These are phyloP conservation scores for Hirudinaria manillensis DNA, from an alignment of 2,888 invertebrate species.

Conservation along the genomic window DNA sequence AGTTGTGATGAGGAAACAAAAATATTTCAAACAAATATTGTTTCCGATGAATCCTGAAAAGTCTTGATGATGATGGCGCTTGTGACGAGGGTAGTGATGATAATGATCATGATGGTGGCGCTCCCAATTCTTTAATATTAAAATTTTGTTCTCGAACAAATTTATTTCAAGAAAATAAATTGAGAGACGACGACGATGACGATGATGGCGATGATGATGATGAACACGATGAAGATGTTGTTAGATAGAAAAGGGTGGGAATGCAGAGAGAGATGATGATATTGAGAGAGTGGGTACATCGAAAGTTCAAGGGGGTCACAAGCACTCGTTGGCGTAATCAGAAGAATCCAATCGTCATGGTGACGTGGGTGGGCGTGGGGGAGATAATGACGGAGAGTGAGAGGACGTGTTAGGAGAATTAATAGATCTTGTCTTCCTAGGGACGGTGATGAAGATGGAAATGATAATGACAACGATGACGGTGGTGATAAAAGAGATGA, in stretches of 20 bases:
- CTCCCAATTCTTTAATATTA: too few relatives aligned
- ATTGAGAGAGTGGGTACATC: neutral
- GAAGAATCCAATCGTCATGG: conserved; percentile 15
- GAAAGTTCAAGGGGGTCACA: neutral
- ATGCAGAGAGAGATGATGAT: neutral
- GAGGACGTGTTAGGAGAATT: conserved; percentile 6
- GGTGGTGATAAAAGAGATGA: neutral
- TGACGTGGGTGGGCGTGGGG: neutral
- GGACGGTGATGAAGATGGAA: neutral
- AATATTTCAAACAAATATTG: too few relatives aligned
- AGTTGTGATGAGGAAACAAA: too few relatives aligned
- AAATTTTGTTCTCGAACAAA: too few relatives aligned
- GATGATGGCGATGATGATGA: neutral
- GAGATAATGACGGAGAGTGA: neutral
- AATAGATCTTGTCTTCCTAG: conserved; percentile 1
- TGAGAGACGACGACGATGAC: neutral
- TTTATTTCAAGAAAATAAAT: too few relatives aligned
- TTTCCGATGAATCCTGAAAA: too few relatives aligned
- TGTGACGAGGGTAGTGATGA: too few relatives aligned
- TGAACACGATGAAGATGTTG: neutral
- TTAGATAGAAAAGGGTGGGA: neutral
- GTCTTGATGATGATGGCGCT: too few relatives aligned
- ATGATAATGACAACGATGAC: neutral
- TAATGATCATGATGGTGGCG: too few relatives aligned
- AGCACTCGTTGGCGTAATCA: conserved; percentile 13